Evolutionary conservation across 23 tunicate species (phyloP).

Genomic region (Ascidia mentula): DNA sequence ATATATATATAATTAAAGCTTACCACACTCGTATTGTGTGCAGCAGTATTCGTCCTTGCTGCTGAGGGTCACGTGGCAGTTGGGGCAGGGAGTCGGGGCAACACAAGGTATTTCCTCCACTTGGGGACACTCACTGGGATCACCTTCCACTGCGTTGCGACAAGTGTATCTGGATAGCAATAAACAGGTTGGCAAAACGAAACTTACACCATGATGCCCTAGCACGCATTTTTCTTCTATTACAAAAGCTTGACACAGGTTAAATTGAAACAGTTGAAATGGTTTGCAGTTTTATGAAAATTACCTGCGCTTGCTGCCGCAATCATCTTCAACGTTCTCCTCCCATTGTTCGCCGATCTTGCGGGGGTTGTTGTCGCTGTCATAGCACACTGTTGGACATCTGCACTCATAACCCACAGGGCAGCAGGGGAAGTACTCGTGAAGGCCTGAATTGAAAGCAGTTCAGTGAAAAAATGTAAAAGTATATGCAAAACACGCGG

Average conservation of each 20-base stretch:
- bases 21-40: conserved; percentile 17
- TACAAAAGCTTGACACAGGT: no score
- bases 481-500: no score
- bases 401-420: conserved; percentile 24
- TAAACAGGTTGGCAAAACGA: not conserved
- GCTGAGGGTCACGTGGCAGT: conserved; percentile 21
- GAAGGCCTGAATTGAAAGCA: conserved; percentile 1
- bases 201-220: no score
- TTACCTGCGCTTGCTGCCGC: conserved; percentile 26
- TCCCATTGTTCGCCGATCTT: conserved; percentile 29
- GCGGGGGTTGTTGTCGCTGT: not conserved
- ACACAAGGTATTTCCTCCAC: conserved; percentile 38
- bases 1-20: not conserved
- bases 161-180: conserved; percentile 22
- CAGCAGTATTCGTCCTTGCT: conserved; percentile 50
- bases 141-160: conserved; percentile 16
- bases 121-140: conserved; percentile 27
- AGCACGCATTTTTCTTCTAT: no score
- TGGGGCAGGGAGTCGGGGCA: conserved; percentile 21
- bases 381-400: conserved; percentile 24
- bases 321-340: conserved; percentile 14
- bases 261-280: no score
- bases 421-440: conserved; percentile 39
- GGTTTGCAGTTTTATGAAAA: no score
- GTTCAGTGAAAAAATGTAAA: no score